Conservation (phyloP, 2,797 vertebrate genomes). For the Liasis olivaceus region DNA sequence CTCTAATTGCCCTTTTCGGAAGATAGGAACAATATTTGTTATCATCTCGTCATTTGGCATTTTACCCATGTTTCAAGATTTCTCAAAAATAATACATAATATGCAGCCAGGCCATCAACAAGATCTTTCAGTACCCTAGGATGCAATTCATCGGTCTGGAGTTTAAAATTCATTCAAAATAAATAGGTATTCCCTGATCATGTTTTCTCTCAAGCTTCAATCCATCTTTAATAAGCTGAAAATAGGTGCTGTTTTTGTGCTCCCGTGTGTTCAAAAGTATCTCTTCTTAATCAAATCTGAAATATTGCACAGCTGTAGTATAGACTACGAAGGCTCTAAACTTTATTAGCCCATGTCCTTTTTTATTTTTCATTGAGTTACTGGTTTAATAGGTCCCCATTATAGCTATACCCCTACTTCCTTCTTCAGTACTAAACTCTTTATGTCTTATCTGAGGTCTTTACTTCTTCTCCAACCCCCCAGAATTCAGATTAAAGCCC, state of each 20-base stretch:
- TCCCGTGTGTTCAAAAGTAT: not conserved
- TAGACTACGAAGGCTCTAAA: not conserved
- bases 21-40: not conserved
- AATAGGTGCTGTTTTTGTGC: not conserved
- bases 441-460: not conserved
- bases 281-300: not conserved
- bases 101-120: not conserved
- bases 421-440: not conserved
- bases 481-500: not conserved
- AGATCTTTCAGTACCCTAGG: not conserved
- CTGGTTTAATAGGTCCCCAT: not conserved
- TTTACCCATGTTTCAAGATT: not conserved
- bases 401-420: not conserved
- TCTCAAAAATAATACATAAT: not conserved
- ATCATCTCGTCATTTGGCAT: not conserved
- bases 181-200: not conserved
- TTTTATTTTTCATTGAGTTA: not conserved
- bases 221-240: not conserved
- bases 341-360: not conserved
- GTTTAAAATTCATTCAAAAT: not conserved
- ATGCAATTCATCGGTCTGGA: not conserved
- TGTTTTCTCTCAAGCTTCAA: not conserved
- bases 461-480: not conserved
- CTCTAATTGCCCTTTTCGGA: not conserved
- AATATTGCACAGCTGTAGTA: not conserved